phyloP scores from a whole-genome alignment of 2,888 invertebrate species.

The Trileptium ribeirensis region DNA sequence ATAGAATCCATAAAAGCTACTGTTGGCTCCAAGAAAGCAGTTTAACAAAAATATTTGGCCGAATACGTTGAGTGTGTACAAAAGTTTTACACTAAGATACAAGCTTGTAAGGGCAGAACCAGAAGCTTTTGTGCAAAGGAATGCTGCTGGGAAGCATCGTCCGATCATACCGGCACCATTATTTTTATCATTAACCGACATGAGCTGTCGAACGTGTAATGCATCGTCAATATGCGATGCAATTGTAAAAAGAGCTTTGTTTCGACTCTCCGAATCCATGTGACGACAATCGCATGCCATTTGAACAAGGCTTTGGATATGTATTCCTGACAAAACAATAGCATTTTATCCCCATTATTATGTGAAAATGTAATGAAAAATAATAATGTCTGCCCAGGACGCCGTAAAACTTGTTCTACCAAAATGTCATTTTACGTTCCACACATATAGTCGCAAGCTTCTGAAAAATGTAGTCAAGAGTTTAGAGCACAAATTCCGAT shows the following conservation, averaged over 20 bases:
- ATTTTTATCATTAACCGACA: not conserved
- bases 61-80: conserved; percentile 49
- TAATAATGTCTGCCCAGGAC: no score
- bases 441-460: no score
- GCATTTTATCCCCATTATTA: no score
- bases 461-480: no score
- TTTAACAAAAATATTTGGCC: conserved; percentile 50
- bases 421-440: no score
- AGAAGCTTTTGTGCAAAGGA: conserved; percentile 47
- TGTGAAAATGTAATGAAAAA: no score
- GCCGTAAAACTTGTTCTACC: no score
- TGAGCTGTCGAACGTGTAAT: conserved; percentile 48
- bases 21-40: conserved; percentile 48
- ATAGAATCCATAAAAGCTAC: conserved; percentile 49
- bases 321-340: conserved; percentile 43
- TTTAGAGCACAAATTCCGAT: no score
- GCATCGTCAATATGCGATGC: conserved; percentile 50
- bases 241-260: conserved; percentile 47
- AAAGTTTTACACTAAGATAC: conserved; percentile 44
- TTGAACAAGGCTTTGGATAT: conserved; percentile 50
- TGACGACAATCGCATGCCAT: conserved; percentile 51
- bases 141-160: conserved; percentile 6
- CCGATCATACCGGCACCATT: conserved; percentile 18
- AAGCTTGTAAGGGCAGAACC: conserved; percentile 49
- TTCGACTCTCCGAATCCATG: conserved; percentile 46